Conservation (phyloP, 53 echinoderm and acorn worm genomes). For the Paelopatides confundens region DNA sequence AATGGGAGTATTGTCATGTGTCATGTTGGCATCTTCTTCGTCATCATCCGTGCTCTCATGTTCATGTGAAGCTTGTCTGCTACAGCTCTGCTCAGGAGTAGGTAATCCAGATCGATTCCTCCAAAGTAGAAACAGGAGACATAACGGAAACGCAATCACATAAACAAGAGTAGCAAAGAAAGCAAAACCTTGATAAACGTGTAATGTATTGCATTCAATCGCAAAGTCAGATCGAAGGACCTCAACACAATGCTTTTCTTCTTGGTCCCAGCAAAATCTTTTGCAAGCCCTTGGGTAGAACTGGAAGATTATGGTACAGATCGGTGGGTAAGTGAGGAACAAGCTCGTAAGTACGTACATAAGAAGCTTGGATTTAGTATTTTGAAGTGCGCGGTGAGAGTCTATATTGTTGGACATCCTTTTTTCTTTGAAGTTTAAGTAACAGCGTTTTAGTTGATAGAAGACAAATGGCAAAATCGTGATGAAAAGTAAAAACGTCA, state of each 20-base stretch:
- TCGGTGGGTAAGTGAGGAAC: conserved; percentile 62
- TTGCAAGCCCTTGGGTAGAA: conserved; percentile 62
- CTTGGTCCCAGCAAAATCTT: conserved; percentile 47
- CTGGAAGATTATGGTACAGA: conserved; percentile 48
- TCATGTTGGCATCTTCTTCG: too few relatives aligned
- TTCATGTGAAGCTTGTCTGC: neutral
- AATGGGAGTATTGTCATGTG: neutral
- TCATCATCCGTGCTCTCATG: neutral
- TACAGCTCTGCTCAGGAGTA: neutral
- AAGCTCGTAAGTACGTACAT: conserved; percentile 39
- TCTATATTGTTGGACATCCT: too few relatives aligned
- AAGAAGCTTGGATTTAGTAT: neutral
- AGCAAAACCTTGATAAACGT: conserved; percentile 36
- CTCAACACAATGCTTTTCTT: neutral
- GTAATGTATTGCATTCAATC: conserved; percentile 34
- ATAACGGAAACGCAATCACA: conserved; percentile 64
- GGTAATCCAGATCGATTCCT: neutral
- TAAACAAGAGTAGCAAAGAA: conserved; percentile 35
- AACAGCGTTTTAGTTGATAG: neutral
- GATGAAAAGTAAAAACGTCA: neutral
- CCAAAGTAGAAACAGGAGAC: conserved; percentile 37
- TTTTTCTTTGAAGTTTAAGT: too few relatives aligned
- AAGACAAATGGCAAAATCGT: neutral
- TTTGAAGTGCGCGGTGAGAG: neutral
- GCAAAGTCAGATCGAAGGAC: conserved; percentile 61